phyloP scores from a whole-genome alignment of 1,140 invertebrate genomes.

The Gyrodactylus bullatarudis region DNA sequence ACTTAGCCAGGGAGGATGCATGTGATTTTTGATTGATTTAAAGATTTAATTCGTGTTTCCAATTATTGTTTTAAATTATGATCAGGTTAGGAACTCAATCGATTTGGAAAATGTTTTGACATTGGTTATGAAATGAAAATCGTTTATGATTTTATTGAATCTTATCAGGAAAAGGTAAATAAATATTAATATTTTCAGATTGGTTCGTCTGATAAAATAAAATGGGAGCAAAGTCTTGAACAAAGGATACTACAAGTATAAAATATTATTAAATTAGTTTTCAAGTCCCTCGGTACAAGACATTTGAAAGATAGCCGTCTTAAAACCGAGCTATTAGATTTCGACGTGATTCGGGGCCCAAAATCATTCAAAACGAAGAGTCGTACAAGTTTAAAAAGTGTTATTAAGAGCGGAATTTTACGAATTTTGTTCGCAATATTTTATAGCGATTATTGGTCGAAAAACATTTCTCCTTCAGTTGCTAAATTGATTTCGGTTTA shows the following conservation, averaged over 20 bases:
- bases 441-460: background rate
- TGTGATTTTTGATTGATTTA: too few species aligned
- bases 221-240: constrained; percentile 73
- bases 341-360: background rate
- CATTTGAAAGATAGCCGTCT: background rate
- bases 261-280: constrained; percentile 3
- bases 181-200: constrained; percentile 27
- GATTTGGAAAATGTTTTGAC: too few species aligned
- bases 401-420: background rate
- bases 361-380: background rate
- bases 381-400: background rate
- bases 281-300: background rate
- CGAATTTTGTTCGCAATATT: background rate
- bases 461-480: background rate
- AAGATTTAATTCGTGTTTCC: too few species aligned
- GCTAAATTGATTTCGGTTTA: background rate
- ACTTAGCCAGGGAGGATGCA: too few species aligned
- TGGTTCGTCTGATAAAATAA: constrained; percentile 67
- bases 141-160: background rate
- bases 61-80: too few species aligned
- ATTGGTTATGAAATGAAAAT: background rate
- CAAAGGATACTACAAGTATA: constrained; percentile 34
- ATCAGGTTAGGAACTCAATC: too few species aligned
- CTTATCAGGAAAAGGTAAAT: background rate
- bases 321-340: background rate